A percentile compares a stretch with the other conserved stretches of the same genome.
Conservation (phyloP, 2,888 invertebrate genomes). For the Pristionchus exspectatus region DNA sequence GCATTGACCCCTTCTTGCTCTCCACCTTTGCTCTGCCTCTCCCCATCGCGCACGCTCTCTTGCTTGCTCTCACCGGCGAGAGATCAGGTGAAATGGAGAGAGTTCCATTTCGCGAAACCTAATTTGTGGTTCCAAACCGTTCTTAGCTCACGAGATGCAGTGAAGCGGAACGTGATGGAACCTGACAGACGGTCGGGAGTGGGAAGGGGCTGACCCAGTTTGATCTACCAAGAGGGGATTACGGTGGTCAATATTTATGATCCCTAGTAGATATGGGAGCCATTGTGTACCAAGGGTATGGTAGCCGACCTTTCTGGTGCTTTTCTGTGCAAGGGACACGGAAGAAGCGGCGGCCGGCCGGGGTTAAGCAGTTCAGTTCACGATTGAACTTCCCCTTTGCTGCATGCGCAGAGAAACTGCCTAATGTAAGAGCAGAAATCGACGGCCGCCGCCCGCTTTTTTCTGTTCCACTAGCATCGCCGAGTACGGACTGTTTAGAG, state of each 20-base stretch:
- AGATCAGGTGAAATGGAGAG: neutral
- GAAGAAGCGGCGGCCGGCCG: neutral
- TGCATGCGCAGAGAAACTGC: neutral
- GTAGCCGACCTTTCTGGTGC: neutral
- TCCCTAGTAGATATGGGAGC: neutral
- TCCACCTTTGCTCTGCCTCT: neutral
- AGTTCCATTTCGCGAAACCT: neutral
- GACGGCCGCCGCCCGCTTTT: neutral
- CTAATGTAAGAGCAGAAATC: neutral
- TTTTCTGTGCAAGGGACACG: neutral
- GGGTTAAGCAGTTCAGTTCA: slow-evolving; percentile 29
- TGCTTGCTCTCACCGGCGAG: neutral
- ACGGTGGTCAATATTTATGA: too few relatives aligned
- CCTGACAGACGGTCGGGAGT: neutral
- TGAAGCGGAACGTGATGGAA: neutral
- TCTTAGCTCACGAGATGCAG: neutral
- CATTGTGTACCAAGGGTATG: neutral
- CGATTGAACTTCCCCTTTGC: neutral
- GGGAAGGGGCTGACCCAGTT: neutral
- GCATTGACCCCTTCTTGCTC: neutral
- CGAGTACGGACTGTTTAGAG: neutral
- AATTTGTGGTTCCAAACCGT: neutral
- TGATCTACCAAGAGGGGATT: neutral
- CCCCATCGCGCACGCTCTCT: neutral
- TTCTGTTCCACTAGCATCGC: slow-evolving; percentile 25